A percentile compares a stretch with the other conserved stretches of the same genome.
phyloP scores from a whole-genome alignment of 2,888 invertebrate species.

The Galerucella calmariensis region DNA sequence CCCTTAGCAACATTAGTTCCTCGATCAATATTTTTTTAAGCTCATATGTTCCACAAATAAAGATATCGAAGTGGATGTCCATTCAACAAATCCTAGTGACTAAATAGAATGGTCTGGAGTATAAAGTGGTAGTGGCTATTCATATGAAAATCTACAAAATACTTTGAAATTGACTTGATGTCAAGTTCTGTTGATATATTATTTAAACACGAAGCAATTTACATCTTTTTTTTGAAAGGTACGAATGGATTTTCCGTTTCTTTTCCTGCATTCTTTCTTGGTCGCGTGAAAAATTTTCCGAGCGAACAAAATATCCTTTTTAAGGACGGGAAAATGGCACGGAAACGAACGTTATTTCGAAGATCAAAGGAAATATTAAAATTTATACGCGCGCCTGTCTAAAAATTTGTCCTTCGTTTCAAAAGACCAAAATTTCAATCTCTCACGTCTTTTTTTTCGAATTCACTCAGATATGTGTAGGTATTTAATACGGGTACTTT shows the following conservation, averaged over 20 bases:
- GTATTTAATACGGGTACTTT: neutral
- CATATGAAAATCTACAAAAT: neutral
- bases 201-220: conserved; percentile 50
- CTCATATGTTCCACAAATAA: too few species aligned
- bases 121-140: too few species aligned
- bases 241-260: conserved; percentile 29
- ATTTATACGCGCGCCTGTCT: conserved; percentile 21
- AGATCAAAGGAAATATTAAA: conserved; percentile 37
- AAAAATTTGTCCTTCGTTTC: conserved; percentile 2
- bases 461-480: neutral
- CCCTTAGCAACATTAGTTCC: too few species aligned
- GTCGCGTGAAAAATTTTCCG: conserved; percentile 15
- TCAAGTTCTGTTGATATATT: conserved; percentile 22
- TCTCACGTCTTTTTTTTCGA: neutral
- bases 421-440: neutral
- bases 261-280: conserved; percentile 12
- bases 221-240: conserved; percentile 22
- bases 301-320: conserved; percentile 14
- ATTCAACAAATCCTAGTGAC: too few species aligned
- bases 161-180: neutral
- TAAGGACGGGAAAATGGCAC: conserved; percentile 23
- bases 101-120: too few species aligned
- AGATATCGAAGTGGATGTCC: too few species aligned
- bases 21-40: too few species aligned
- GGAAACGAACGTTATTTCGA: conserved; percentile 28